Evolutionary conservation across 2,113 vertebrate genomes (phyloP).

Genomic region (Rynchops niger): DNA sequence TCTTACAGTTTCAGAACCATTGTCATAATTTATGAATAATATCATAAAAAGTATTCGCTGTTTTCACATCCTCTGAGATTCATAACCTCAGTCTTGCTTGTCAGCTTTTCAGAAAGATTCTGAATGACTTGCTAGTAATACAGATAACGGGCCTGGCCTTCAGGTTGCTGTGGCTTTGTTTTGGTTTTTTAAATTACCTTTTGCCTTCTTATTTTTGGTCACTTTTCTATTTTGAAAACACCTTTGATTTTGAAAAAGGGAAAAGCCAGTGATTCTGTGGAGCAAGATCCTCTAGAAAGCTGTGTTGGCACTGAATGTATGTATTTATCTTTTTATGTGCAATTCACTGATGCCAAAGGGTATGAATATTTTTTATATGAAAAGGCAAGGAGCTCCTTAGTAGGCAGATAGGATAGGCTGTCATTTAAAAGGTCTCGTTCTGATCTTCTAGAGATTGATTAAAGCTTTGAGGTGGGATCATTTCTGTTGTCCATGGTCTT

Average conservation of each 20-base stretch:
- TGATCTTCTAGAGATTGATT: not conserved
- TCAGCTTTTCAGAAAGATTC: not conserved
- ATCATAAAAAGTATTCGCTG: not conserved
- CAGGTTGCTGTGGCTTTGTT: not conserved
- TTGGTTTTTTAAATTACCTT: not conserved
- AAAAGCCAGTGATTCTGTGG: not conserved
- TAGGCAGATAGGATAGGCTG: not conserved
- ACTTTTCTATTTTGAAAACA: not conserved
- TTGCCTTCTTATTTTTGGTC: not conserved
- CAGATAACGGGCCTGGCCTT: not conserved
- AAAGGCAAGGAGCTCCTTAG: not conserved
- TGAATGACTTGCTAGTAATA: not conserved
- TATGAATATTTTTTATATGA: not conserved
- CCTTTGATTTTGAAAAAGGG: not conserved
- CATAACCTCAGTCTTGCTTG: not conserved
- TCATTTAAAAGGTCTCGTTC: not conserved
- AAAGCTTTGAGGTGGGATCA: not conserved
- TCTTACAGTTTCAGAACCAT: not conserved
- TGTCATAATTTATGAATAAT: not conserved
- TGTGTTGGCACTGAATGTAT: not conserved
- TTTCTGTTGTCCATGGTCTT: not conserved
- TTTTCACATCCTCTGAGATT: not conserved
- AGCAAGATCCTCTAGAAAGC: not conserved
- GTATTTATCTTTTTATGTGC: not conserved
- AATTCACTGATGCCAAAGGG: not conserved